Base-by-base conservation (phyloP, 2,113 vertebrate species). In the Psammodynastes pulverulentus region DNA sequence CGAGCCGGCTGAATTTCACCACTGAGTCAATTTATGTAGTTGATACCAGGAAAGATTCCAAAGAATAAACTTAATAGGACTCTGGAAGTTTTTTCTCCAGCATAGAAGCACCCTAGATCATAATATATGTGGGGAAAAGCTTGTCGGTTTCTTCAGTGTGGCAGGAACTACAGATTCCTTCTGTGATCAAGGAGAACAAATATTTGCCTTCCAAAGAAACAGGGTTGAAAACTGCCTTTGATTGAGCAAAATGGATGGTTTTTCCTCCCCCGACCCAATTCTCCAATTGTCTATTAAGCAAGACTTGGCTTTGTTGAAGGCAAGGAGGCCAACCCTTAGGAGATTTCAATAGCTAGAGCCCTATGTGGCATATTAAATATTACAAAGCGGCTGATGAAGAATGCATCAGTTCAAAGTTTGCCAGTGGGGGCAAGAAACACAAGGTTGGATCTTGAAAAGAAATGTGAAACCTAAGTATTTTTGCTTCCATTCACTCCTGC, bases 291-390 rank as follows among this genome's bases (percentile, higher is more conserved):
- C 51, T 45, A 53, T 48, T 85, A 79, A 56, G 87, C 79, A 26
- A 85, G 56, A 84, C 52, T 89, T 92, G 87, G 91, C 91, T 84
- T 53, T 39, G 52, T 23, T 89, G 91, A 92, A 85, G 15, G 29
- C 39, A 39, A 45, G 17, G 72, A 89, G 5, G 52, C 87, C 52
- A 92, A 84, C 56, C 51, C 39, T 17, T 85, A 51, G 29, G 4
- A 85, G 67, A 85, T 53, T 92, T 89, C 87, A 89, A 89, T 89
- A 39, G 87, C 58, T 48, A 43, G 39, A 92, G 67, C 72, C 87
- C 45, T 48, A 54, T 49, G 87, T 85, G 72, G 72, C 53, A 53
- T 67, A 15, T 48, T 89, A 56, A 85, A 84, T 39, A 89, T 89
- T 84, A 92, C 43, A 79, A 84, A 92, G 87, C 12, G 24, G 67